Evolutionary conservation across 2,113 vertebrate species (phyloP), one percentile per base, ranked within the genome.

Genomic region (Sturnus vulgaris): DNA sequence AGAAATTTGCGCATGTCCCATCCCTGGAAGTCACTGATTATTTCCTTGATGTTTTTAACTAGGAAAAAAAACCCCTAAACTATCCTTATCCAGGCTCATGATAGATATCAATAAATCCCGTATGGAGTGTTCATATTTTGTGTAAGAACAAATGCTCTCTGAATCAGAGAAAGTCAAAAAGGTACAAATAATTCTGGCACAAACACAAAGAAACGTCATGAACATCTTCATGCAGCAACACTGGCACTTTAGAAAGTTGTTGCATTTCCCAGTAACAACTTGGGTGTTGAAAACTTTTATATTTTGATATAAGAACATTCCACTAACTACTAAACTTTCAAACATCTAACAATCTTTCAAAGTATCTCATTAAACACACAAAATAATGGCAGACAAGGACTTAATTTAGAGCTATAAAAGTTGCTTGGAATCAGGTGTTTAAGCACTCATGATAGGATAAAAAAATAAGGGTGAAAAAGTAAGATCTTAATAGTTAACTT

Each of bases 61-160:
- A 66, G 3, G 14, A 4, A 13, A 39, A n/a, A 3, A 10, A 23
- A 4, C 1, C 0, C 15, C 15, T 13, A 46, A 86, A 31, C 2
- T 27, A 73, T 21, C 8, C 30, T 55, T 15, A 66, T 5, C 27
- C 12, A 53, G 16, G 1, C 10, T 81, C 22, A 63, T 11, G 15
- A 82, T 4, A 39, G 12, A 31, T 50, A 60, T 44, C 39, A 64
- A 27, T 35, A 76, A 82, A 90, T 46, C 11, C 42, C 27, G 57
- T 11, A 11, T 0, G 4, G 7, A 77, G 5, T 39, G 46, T 21
- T 23, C 3, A 1, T 35, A 59, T 33, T 25, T 73, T 66, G 5
- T 14, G 3, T 35, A 68, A 28, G 15, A 85, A 80, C 2, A 78
- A 90, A 35, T 35, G 11, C 9, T 85, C 25, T 71, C 57, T 79